A percentile compares a stretch with the other conserved stretches of the same genome.
phyloP scores from a whole-genome alignment of 2,797 vertebrate species.

The Halcyon leucocephala region DNA sequence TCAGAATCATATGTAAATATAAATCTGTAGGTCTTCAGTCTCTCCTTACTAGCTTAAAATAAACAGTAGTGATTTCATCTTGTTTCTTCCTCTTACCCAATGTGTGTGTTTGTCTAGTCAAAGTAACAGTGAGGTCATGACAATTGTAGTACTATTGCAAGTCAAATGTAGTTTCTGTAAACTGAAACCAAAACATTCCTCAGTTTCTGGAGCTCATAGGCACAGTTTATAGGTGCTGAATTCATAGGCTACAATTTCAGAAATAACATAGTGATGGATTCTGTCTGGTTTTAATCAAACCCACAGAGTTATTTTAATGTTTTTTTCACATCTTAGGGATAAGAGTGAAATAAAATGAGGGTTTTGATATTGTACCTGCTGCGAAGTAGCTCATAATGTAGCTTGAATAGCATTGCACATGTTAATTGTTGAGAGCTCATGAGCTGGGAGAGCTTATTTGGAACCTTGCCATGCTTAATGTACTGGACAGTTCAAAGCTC shows the following conservation, averaged over 20 bases:
- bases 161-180: neutral
- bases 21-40: neutral
- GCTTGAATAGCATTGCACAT: neutral
- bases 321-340: neutral
- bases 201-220: neutral
- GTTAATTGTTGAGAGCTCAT: neutral
- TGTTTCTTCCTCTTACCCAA: neutral
- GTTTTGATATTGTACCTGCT: neutral
- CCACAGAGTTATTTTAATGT: neutral
- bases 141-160: neutral
- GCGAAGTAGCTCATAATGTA: slow-evolving; percentile 17
- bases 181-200: neutral
- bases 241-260: neutral
- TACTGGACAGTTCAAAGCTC: slow-evolving; percentile 42
- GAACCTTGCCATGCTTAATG: slow-evolving; percentile 20
- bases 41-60: neutral
- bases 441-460: neutral
- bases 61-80: neutral
- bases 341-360: neutral
- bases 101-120: neutral
- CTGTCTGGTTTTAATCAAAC: slow-evolving; percentile 5
- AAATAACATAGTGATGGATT: neutral
- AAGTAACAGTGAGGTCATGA: neutral
- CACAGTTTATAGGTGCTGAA: neutral
- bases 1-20: neutral